Evolutionary conservation across 2,113 vertebrate species (phyloP), one percentile per base, ranked within the genome.

Genomic region (Panthera leo): DNA sequence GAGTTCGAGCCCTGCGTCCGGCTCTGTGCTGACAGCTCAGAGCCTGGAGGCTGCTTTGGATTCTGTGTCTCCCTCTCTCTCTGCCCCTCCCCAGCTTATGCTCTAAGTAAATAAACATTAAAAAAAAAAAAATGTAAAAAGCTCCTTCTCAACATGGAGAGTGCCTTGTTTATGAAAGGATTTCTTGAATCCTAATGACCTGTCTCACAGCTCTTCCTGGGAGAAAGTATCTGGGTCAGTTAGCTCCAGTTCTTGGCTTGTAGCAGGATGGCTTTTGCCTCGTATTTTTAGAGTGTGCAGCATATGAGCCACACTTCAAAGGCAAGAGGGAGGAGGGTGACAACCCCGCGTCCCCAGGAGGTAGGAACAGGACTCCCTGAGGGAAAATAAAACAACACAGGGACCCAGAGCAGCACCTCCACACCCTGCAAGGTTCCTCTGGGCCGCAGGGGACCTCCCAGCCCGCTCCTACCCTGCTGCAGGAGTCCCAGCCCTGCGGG

Each of bases 191-290:
- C 31, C 42, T 34, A 16, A 48, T 1, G 15, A 16, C 8, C 34
- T n/a, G 21, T 53, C 27, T 55, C n/a, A 23, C 78, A 23, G 58
- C 13, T 48, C 29, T 4, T 45, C 76, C 6, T 2, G 4, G 42
- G 48, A 70, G 67, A 61, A 1, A 14, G 29, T 6, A 42, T 34
- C 48, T 75, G 80, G 42, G 53, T 48, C 34, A 61, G 48, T 7
- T 4, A 34, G 97, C 31, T 87, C 78, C 25, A 0, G 83, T 15
- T 14, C 14, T 0, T 3, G 73, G 3, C 68, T 63, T 48, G 89
- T 25, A 53, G 67, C 23, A 10, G 36, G 16, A 0, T 3, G 0
- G 2, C 53, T 11, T 65, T n/a, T 34, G 7, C 31, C 16, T 34
- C 19, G 12, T 78, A 53, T 51, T 92, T 85, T 76, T 25, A 91